Conservation (phyloP, 1,140 invertebrate genomes). For the Antheraea pernyi region DNA sequence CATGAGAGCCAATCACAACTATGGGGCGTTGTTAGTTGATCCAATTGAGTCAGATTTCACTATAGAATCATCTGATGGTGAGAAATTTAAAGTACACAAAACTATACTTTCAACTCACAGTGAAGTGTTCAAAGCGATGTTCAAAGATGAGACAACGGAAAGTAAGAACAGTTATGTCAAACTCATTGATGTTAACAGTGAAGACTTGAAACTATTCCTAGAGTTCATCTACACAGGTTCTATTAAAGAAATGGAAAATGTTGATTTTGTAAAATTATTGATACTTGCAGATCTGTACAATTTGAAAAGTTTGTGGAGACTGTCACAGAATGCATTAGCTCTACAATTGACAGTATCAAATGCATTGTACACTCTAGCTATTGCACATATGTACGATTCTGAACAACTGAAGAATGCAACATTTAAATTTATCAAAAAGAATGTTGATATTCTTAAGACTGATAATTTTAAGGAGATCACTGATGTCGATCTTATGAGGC, state of each 20-base stretch:
- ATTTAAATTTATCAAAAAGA: conserved; percentile 60
- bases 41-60: conserved; percentile 60
- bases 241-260: conserved; percentile 49
- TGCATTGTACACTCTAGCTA: conserved; percentile 53
- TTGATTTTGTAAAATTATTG: conserved; percentile 53
- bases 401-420: conserved; percentile 46
- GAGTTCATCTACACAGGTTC: conserved; percentile 66
- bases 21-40: conserved; percentile 48
- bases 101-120: conserved; percentile 50
- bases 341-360: conserved; percentile 47
- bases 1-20: conserved; percentile 46
- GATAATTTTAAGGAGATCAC: conserved; percentile 55
- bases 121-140: conserved; percentile 71
- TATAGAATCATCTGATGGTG: conserved; percentile 60
- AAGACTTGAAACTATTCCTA: conserved; percentile 49
- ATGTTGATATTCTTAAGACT: conserved; percentile 39
- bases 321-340: conserved; percentile 49
- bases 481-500: conserved; percentile 50
- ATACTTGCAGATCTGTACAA: conserved; percentile 61
- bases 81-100: conserved; percentile 60
- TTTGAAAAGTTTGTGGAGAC: conserved; percentile 46
- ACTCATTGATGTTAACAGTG: conserved; percentile 55
- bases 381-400: conserved; percentile 60
- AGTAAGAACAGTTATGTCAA: conserved; percentile 59
- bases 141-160: conserved; percentile 65